These are phyloP conservation scores for Hybognathus amarus DNA, from an alignment of 2,797 vertebrate species.

Conservation along the genomic window DNA sequence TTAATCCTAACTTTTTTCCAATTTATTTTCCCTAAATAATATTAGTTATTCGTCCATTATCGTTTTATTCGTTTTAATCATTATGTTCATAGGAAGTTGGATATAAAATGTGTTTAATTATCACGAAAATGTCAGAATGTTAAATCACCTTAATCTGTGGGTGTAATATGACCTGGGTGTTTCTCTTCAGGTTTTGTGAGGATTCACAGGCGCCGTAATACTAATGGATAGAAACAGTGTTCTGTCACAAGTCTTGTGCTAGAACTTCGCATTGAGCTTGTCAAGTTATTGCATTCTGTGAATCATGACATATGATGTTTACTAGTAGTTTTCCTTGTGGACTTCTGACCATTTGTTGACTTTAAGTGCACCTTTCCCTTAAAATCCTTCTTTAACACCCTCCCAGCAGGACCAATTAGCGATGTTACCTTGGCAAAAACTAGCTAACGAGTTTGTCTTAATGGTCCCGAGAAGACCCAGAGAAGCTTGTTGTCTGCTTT, in stretches of 20 bases:
- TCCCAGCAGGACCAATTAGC: constrained; percentile 40
- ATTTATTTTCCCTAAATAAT: background rate
- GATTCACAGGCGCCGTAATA: background rate
- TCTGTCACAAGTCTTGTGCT: background rate
- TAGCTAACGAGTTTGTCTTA: constrained; percentile 44
- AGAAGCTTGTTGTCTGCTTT: constrained; percentile 31
- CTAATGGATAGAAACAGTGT: background rate
- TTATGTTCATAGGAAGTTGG: background rate
- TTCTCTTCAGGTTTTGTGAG: background rate
- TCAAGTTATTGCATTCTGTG: background rate
- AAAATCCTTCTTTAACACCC: constrained; percentile 19
- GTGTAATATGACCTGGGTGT: background rate
- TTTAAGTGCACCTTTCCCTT: constrained; percentile 28
- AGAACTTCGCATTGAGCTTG: background rate
- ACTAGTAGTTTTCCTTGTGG: background rate
- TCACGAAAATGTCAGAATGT: background rate
- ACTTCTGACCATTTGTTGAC: constrained; percentile 15
- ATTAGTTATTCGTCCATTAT: background rate
- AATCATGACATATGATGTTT: background rate
- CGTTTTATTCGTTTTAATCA: no score
- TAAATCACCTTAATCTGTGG: background rate
- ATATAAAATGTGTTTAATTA: background rate
- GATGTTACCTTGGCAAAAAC: constrained; percentile 41
- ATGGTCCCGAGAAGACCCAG: constrained; percentile 20
- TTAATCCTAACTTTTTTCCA: background rate